Conservation (phyloP, 1,140 invertebrate species). For the Drosophila baimaii region DNA sequence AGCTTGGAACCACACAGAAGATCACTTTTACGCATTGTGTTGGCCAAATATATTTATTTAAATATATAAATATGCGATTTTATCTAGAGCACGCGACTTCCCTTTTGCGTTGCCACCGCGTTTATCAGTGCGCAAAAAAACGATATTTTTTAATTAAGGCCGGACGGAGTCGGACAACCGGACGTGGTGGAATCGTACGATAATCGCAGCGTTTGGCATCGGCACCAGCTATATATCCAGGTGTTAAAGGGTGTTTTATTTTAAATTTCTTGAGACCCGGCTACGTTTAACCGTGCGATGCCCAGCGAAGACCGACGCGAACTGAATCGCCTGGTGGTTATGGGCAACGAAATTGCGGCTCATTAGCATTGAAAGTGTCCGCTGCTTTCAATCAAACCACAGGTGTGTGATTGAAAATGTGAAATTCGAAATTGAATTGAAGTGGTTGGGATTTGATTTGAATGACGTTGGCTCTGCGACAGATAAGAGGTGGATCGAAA, state of each 20-base stretch:
- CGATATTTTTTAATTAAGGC: slow-evolving; percentile 63
- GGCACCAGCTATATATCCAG: slow-evolving; percentile 26
- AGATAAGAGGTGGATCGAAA: slow-evolving; percentile 24
- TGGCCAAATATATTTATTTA: not conserved
- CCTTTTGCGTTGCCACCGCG: slow-evolving; percentile 42
- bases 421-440: slow-evolving; percentile 42
- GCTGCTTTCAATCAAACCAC: slow-evolving; percentile 47
- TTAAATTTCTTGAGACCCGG: slow-evolving; percentile 45
- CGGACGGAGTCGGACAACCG: slow-evolving; percentile 30
- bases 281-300: slow-evolving; percentile 49
- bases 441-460: slow-evolving; percentile 18
- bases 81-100: slow-evolving; percentile 43
- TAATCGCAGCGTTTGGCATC: slow-evolving; percentile 33
- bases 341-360: slow-evolving; percentile 12
- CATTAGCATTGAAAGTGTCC: slow-evolving; percentile 65
- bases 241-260: slow-evolving; percentile 23
- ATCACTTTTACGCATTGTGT: slow-evolving; percentile 50
- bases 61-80: slow-evolving; percentile 4
- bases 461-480: slow-evolving; percentile 34
- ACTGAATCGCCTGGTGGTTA: slow-evolving; percentile 50
- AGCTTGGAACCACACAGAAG: slow-evolving; percentile 31
- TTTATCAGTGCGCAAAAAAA: slow-evolving; percentile 56
- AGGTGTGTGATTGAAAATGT: slow-evolving; percentile 55
- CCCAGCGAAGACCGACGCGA: slow-evolving; percentile 69
- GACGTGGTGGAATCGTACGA: slow-evolving; percentile 48